Conservation (phyloP, 1,140 invertebrate species). For the Drosophila murphyi region DNA sequence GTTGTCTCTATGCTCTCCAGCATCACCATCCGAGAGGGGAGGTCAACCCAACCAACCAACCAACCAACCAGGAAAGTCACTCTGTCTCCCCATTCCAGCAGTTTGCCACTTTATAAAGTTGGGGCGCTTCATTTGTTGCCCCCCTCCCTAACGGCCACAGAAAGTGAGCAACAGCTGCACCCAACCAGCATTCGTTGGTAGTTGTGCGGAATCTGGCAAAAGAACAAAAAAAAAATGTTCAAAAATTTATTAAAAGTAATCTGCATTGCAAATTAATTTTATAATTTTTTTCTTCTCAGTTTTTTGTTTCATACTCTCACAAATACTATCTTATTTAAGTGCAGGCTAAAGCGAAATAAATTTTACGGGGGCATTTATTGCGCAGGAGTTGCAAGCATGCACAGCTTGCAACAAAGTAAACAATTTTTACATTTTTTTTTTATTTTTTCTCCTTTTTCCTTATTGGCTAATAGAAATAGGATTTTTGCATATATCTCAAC, state of each 20-base stretch:
- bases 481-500: neutral
- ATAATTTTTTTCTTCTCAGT: conserved; percentile 45
- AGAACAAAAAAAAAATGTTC: conserved; percentile 51
- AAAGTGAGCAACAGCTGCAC: conserved; percentile 43
- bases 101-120: conserved; percentile 46
- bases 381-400: neutral
- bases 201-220: conserved; percentile 2
- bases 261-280: conserved; percentile 78
- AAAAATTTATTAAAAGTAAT: conserved; percentile 68
- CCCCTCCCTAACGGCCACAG: neutral
- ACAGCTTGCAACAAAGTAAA: conserved; percentile 15
- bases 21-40: neutral
- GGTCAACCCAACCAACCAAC: neutral
- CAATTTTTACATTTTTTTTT: conserved; percentile 5
- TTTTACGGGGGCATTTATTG: neutral
- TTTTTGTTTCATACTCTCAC: conserved; percentile 22
- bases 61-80: neutral
- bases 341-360: conserved; percentile 2
- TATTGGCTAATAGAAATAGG: neutral
- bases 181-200: neutral
- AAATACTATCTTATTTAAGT: conserved; percentile 49
- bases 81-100: neutral
- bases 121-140: conserved; percentile 45
- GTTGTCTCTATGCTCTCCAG: conserved; percentile 25
- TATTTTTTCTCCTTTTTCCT: neutral